These are phyloP conservation scores for human DNA, from an alignment of 2,113 vertebrate genomes.

Conservation along the genomic window DNA sequence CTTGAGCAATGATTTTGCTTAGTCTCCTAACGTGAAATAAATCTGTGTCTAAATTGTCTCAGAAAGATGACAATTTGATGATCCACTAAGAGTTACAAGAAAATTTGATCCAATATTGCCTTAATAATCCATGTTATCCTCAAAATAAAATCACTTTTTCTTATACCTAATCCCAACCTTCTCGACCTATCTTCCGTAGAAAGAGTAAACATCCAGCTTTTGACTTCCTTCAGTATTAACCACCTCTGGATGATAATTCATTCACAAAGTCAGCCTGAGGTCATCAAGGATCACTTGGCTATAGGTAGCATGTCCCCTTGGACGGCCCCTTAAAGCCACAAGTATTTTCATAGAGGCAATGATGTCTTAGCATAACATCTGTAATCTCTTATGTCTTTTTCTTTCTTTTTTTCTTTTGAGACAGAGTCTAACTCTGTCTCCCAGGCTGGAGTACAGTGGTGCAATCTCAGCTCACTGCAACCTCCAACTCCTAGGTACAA, in stretches of 20 bases:
- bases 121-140: slow-evolving; percentile 4
- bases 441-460: too few species aligned
- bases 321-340: background rate
- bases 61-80: slow-evolving; percentile 59
- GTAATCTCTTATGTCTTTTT: background rate
- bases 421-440: too few species aligned
- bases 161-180: slow-evolving; percentile 42
- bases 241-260: background rate
- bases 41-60: slow-evolving; percentile 42
- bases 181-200: background rate
- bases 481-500: too few species aligned
- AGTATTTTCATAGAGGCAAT: background rate
- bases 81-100: slow-evolving; percentile 38
- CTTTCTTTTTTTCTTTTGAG: too few species aligned
- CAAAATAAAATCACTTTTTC: slow-evolving; percentile 55
- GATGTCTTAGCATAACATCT: background rate
- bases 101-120: slow-evolving; percentile 51
- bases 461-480: too few species aligned
- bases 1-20: slow-evolving; percentile 12
- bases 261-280: background rate
- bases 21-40: slow-evolving; percentile 49
- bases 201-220: background rate
- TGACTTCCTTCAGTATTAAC: background rate
- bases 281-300: background rate
- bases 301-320: background rate